These are phyloP conservation scores for Oncorhynchus tshawytscha DNA, from an alignment of 2,113 vertebrate genomes.

Conservation along the genomic window DNA sequence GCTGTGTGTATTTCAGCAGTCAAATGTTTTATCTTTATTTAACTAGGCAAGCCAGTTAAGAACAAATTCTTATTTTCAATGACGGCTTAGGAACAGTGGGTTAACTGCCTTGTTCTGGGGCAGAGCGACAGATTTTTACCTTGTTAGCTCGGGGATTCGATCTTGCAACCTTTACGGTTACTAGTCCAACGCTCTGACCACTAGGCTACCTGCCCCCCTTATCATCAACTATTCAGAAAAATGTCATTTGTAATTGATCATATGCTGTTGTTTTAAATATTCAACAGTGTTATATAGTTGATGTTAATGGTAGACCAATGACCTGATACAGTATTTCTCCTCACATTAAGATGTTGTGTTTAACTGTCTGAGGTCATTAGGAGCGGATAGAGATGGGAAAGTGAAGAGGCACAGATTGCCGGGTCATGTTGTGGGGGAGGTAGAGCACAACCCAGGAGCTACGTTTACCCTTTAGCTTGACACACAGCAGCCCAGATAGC, in stretches of 20 bases:
- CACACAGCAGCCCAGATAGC: too few relatives aligned
- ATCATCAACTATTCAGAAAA: not conserved
- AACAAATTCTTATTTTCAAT: too few relatives aligned
- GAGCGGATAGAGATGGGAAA: slow-evolving; percentile 37
- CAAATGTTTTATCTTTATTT: not conserved
- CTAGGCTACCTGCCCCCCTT: not conserved
- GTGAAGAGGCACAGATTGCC: slow-evolving; percentile 36
- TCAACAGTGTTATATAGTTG: slow-evolving; percentile 13
- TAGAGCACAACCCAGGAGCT: slow-evolving; percentile 62
- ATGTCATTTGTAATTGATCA: not conserved
- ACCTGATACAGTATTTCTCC: slow-evolving; percentile 10
- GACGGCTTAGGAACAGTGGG: too few relatives aligned
- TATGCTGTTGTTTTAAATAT: slow-evolving; percentile 24
- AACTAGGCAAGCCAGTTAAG: too few relatives aligned
- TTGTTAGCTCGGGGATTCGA: too few relatives aligned
- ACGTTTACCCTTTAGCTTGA: slow-evolving; percentile 69
- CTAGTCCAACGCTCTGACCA: too few relatives aligned
- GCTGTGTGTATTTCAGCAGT: not conserved
- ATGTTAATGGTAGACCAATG: not conserved
- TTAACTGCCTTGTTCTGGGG: too few relatives aligned
- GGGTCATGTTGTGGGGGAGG: slow-evolving; percentile 49
- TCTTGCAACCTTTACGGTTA: too few relatives aligned
- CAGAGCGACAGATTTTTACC: too few relatives aligned
- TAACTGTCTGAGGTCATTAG: slow-evolving; percentile 37
- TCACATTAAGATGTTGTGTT: slow-evolving; percentile 14